phyloP scores from a whole-genome alignment of 2,888 invertebrate species.

The Cataglyphis albicans region DNA sequence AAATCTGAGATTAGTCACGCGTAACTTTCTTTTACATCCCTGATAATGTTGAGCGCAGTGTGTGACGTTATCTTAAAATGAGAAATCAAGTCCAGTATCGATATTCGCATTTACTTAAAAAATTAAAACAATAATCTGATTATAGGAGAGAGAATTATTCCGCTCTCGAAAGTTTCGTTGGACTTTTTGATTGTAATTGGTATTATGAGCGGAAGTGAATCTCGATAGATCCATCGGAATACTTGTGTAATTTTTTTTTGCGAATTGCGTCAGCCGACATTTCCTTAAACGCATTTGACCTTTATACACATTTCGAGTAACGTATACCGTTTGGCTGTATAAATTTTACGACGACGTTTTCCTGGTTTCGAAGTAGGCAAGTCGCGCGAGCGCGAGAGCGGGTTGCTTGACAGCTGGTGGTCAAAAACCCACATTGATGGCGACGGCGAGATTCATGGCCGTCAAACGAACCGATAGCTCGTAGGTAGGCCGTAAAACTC shows the following conservation, averaged over 20 bases:
- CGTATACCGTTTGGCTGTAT: constrained; percentile 28
- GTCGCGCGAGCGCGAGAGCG: constrained; percentile 30
- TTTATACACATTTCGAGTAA: constrained; percentile 15
- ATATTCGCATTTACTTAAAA: neutral
- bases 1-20: constrained; percentile 47
- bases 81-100: neutral
- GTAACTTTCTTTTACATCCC: constrained; percentile 49
- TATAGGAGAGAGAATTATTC: neutral
- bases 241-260: neutral
- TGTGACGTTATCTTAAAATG: neutral
- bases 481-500: constrained; percentile 82
- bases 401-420: constrained; percentile 62
- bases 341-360: constrained; percentile 46
- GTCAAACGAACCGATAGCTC: constrained; percentile 79
- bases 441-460: constrained; percentile 74
- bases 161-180: no score
- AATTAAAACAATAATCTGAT: neutral
- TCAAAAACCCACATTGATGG: constrained; percentile 67
- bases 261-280: neutral
- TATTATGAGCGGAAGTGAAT: neutral
- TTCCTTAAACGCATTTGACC: neutral
- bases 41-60: neutral
- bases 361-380: constrained; percentile 50
- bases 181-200: neutral
- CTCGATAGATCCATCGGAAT: neutral